These are phyloP conservation scores for Lathamus discolor DNA, from an alignment of 2,113 vertebrate genomes.

Conservation along the genomic window DNA sequence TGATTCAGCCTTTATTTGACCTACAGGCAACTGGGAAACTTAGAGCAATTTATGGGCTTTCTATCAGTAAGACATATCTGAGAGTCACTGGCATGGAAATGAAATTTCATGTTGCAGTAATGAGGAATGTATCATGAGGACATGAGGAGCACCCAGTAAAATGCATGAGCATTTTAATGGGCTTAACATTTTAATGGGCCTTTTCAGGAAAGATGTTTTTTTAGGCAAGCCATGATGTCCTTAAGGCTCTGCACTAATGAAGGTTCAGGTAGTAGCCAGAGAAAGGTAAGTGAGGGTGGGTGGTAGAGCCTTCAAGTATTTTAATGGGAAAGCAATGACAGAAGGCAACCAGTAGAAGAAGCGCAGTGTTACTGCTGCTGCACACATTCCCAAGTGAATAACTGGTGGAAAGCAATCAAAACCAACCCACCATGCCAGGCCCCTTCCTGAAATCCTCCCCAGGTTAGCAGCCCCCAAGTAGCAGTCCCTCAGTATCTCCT, in stretches of 20 bases:
- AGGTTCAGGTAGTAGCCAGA: background rate
- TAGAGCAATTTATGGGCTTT: background rate
- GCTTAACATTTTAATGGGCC: background rate
- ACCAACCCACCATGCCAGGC: background rate
- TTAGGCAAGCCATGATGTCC: background rate
- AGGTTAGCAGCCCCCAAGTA: background rate
- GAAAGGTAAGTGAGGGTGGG: background rate
- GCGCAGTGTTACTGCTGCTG: background rate
- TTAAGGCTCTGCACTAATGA: background rate
- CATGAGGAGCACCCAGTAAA: background rate
- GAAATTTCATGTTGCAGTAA: conserved; percentile 32
- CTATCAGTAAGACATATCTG: background rate
- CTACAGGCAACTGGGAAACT: background rate
- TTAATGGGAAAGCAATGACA: background rate
- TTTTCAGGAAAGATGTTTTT: background rate
- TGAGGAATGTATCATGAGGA: background rate
- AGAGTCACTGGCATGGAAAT: background rate
- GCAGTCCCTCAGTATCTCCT: background rate
- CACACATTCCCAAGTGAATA: background rate
- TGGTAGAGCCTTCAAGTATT: background rate
- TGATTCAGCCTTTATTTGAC: background rate
- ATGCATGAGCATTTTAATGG: background rate
- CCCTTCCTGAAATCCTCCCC: background rate
- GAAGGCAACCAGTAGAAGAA: background rate
- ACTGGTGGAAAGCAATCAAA: background rate